These are phyloP conservation scores for Crotalus horridus DNA, from an alignment of 2,113 vertebrate species.

Conservation along the genomic window DNA sequence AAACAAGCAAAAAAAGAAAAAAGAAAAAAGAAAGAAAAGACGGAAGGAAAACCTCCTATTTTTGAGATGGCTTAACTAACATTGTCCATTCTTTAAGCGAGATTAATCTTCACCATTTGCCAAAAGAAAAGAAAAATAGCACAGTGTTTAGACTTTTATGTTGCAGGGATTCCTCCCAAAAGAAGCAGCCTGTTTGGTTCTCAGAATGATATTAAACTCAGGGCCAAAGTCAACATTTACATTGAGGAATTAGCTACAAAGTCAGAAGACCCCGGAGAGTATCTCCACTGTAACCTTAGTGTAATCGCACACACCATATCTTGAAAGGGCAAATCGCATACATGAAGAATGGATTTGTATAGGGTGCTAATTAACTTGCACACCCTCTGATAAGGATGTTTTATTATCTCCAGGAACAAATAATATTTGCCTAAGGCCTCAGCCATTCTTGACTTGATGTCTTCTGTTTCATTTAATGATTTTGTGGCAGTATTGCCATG, in stretches of 20 bases:
- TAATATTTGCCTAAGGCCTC: not conserved
- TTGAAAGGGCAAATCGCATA: not conserved
- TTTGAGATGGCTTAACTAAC: not conserved
- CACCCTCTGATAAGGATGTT: not conserved
- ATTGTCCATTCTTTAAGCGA: not conserved
- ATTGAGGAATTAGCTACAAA: not conserved
- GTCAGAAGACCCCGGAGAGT: not conserved
- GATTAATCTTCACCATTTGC: not conserved
- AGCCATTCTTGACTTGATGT: not conserved
- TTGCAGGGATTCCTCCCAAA: not conserved
- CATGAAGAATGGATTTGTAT: not conserved
- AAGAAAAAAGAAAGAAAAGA: too few relatives aligned
- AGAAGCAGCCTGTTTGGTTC: not conserved
- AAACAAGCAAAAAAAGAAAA: not conserved
- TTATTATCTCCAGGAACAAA: not conserved
- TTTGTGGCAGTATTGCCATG: not conserved
- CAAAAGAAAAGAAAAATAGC: not conserved
- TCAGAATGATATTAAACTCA: not conserved
- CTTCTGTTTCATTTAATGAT: not conserved
- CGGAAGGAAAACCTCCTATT: not conserved
- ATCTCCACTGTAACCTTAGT: not conserved
- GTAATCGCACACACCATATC: not conserved
- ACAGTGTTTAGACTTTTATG: not conserved
- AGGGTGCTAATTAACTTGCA: not conserved
- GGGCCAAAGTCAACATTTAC: not conserved